Evolutionary conservation across 2,797 vertebrate species (phyloP), one percentile per base, ranked within the genome.

Genomic region (Gorsachius magnificus): DNA sequence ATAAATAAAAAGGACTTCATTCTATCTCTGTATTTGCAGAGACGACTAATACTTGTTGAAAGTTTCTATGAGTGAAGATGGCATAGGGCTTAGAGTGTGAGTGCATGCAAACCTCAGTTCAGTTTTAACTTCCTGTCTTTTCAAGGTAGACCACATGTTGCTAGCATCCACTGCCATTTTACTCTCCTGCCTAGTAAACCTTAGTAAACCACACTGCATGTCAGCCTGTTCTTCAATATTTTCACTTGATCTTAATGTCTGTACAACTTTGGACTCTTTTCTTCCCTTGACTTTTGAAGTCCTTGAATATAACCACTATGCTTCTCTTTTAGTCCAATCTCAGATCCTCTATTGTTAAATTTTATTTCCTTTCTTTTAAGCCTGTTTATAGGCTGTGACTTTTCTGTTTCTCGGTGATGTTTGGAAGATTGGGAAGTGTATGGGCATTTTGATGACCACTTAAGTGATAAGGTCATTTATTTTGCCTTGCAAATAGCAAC

Each of bases 341-440:
- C 58, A 63, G 56, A 91, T 65, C 35, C 48, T 46, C 84, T 85
- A 13, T 77, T 82, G 66, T 89, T 91, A 91, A 89, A 70, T 57
- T 94, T 87, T 60, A 87, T 79, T 95, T 88, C 89, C 69, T 90
- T 90, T 89, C 84, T 93, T 81, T 90, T 77, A 94, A 94, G 76
- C 69, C 70, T 83, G 54, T 92, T 93, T 92, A 58, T 93, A 93
- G 86, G 83, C 83, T 94, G 41, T 72, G 88, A 50, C 6, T 4
- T 92, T 96, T 93, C 77, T 90, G 3, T 94, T 93, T 94, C 77
- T 92, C 51, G 6, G 2, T 83, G 43, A 45, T 84, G 66, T 93
- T 74, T 93, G 88, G 77, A 96, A 91, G 95, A 89, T 21, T 87
- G 71, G 85, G 68, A 82, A 83, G 82, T 9, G 0, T 90, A 16